Base-by-base conservation (phyloP, 2,113 vertebrate species). In the Gasterosteus aculeatus region DNA sequence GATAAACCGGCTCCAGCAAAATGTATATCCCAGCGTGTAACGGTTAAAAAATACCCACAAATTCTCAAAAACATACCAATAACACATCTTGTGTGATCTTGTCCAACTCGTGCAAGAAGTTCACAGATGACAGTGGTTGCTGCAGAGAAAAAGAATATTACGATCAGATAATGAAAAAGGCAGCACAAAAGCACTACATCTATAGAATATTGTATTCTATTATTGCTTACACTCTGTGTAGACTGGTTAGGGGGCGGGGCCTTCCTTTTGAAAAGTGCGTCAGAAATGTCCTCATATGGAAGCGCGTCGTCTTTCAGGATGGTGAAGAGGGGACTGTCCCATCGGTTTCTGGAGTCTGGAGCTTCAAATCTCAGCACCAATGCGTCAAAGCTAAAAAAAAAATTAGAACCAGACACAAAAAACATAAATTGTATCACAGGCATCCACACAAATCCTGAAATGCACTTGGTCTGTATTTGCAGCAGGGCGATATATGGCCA, bases 251-350 rank as follows among this genome's bases (percentile, higher is more conserved):
- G 96, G 15, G 95, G 95, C 0, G 96, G 97, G 18, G 90, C 94
- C 85, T 94, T 95, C 85, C 95, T 94, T 89, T 95, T 96, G 72
- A 98, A 96, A 70, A 99, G 89, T 0, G 97, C 97, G 35, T 96
- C 93, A 53, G 93, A 91, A 77, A 99, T 96, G 67, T 87, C 95
- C 57, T 91, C 91, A 87, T 95, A 87, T 6, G 96, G 97, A 73
- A 97, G 93, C 0, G 87, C 70, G 75, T 95, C 95, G 1, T 96
- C 95, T 69, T 92, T 93, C 54, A 93, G 90, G 68, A 97, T 85
- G 12, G 94, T 94, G 90, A 99, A 98, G 8, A 99, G 94, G 9
- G 97, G 98, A 73, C 94, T 94, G 87, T 99, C 98, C 98, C 97
- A 99, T 74, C 97, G 94, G 88, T 97, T 96, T 60, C 94, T 90